Percentiles rank a stretch among this genome's conserved stretches.
These are phyloP conservation scores for Diploptera punctata DNA, from an alignment of 2,888 invertebrate genomes.

Conservation along the genomic window DNA sequence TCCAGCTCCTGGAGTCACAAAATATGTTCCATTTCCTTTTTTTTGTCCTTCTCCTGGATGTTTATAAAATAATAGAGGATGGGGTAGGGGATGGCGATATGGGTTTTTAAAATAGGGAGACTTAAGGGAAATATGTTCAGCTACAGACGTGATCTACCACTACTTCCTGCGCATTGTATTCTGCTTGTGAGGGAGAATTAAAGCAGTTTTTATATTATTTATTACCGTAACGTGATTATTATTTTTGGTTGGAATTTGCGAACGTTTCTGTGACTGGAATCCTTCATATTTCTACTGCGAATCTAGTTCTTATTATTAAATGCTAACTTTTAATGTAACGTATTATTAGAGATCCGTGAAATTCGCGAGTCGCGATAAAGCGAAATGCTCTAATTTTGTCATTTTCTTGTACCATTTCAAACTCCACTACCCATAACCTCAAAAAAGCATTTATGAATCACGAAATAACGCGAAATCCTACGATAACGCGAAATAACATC, in stretches of 20 bases:
- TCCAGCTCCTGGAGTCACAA: background rate
- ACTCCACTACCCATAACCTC: too few species aligned
- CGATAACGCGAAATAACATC: too few species aligned
- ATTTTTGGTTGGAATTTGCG: background rate
- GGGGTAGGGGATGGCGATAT: background rate
- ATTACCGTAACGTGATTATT: background rate
- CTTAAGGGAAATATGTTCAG: constrained; percentile 15
- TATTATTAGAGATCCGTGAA: too few species aligned
- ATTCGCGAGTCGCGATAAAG: too few species aligned
- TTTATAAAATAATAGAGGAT: constrained; percentile 2
- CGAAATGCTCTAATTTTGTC: too few species aligned
- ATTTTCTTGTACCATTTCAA: too few species aligned
- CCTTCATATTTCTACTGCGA: too few species aligned
- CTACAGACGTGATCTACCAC: background rate
- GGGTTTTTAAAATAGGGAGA: background rate
- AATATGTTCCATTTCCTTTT: constrained; percentile 17
- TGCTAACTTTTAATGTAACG: too few species aligned
- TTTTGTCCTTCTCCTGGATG: background rate
- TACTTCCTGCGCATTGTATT: constrained; percentile 9
- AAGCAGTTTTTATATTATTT: background rate
- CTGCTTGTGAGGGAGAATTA: background rate
- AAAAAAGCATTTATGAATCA: too few species aligned
- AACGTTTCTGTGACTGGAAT: too few species aligned
- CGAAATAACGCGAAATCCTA: too few species aligned
- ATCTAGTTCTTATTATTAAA: too few species aligned